Base-by-base conservation (phyloP, 2,888 invertebrate species). In the Drosophila picticornis region DNA sequence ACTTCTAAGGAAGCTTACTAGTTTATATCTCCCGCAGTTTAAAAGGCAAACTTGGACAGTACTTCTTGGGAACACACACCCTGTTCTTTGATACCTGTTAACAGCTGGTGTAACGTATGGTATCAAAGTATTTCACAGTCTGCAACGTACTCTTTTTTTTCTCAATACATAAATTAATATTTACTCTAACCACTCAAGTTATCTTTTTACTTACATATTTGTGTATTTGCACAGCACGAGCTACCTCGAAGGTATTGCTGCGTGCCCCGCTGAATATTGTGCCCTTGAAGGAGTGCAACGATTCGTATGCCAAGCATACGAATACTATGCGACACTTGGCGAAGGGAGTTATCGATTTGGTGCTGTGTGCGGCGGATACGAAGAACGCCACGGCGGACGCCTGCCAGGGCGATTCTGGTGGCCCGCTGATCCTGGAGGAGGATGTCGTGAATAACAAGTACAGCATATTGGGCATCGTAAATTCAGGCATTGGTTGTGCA, bases 401-500 rank as follows among this genome's bases (percentile, higher is more conserved):
- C 11, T 93, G 93, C 40, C 77, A 84, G 53, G 93, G 93, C 2
- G 92, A 93, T 57, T 92, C 92, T 0, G 93, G 93, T 2, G 93
- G 93, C 0, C 93, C 93, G 1, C 65, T 93, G 43, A 83, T 90
- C 51, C 56, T 84, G 4, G 81, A 90, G 10, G 61, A 75, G 0
- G 83, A 91, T 69, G 77, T 76, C 4, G 43, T 31, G 29, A 74
- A 53, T 19, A 70, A 70, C 16, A 64, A 83, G 4, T 92, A 84
- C 56, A 85, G 76, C 34, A 68, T 93, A 25, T 59, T 92, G 56
- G 93, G 93, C 5, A 55, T 93, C 2, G 88, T 92, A 43, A 91
- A 91, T 9, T 80, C 91, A 13, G 93, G 93, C 5, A 87, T 91
- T 19, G 85, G 91, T 4, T 93, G 93, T 76, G 92, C 88, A 13